These are phyloP conservation scores for Oreochromis niloticus DNA, from an alignment of 2,113 vertebrate species.

Conservation along the genomic window DNA sequence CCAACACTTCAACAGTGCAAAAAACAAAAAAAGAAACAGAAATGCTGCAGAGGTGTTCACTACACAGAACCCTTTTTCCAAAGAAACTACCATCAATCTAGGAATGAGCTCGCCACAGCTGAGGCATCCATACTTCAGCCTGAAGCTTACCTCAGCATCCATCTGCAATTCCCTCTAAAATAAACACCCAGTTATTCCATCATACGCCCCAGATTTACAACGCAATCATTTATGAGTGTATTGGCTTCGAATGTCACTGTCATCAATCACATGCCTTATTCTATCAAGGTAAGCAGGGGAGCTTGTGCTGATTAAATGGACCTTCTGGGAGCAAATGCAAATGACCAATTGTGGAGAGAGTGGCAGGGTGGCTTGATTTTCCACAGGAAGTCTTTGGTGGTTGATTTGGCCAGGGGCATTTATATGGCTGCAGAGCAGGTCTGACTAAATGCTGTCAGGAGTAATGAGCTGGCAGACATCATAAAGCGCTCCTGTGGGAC, in stretches of 20 bases:
- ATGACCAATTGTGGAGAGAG: conserved; percentile 59
- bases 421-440: conserved; percentile 69
- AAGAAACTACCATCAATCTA: conserved; percentile 51
- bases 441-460: conserved; percentile 78
- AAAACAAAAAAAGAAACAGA: not conserved
- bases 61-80: conserved; percentile 6
- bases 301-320: conserved; percentile 75
- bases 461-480: conserved; percentile 79
- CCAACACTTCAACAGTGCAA: not conserved
- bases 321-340: conserved; percentile 76
- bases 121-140: conserved; percentile 50
- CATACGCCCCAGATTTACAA: conserved; percentile 71
- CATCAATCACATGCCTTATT: conserved; percentile 72
- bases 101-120: not conserved
- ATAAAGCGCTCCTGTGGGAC: conserved; percentile 73
- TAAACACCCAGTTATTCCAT: conserved; percentile 70
- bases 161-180: conserved; percentile 61
- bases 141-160: conserved; percentile 71
- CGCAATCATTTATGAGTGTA: conserved; percentile 74
- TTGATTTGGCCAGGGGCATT: conserved; percentile 73
- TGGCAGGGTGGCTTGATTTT: conserved; percentile 58
- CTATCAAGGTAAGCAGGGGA: conserved; percentile 70
- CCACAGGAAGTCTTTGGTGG: conserved; percentile 63
- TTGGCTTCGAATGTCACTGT: conserved; percentile 65
- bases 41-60: conserved; percentile 18